Percentiles rank a stretch among this genome's conserved stretches.
Conservation (phyloP, 1,140 invertebrate genomes). For the Thalassaphorura encarpata region DNA sequence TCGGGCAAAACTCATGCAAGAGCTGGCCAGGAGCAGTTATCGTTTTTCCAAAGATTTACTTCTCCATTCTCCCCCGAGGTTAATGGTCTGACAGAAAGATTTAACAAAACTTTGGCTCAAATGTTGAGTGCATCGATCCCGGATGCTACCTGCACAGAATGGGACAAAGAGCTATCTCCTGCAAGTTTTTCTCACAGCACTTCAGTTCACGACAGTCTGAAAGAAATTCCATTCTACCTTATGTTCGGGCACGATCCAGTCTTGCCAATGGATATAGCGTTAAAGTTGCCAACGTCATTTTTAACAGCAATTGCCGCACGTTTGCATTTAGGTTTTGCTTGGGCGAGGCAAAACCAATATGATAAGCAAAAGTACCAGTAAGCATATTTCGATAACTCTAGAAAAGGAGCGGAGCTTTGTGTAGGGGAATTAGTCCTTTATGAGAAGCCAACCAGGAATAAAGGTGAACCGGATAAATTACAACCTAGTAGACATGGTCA, state of each 20-base stretch:
- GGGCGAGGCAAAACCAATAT: background rate
- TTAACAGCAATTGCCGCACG: background rate
- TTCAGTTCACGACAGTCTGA: background rate
- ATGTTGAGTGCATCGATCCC: background rate
- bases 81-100: constrained; percentile 8
- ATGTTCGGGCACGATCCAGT: background rate
- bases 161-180: background rate
- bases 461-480: constrained; percentile 1
- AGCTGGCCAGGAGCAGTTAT: background rate
- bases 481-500: background rate
- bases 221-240: constrained; percentile 3
- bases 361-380: background rate
- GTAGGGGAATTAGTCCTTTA: background rate
- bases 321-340: background rate
- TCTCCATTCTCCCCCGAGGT: background rate
- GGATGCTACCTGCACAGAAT: background rate
- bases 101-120: constrained; percentile 1
- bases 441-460: background rate
- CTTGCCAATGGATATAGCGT: background rate
- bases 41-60: background rate
- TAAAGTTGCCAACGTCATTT: background rate
- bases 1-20: background rate
- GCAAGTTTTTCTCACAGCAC: background rate
- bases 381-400: background rate
- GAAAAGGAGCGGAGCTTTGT: background rate